Evolutionary conservation across 2,888 invertebrate species (phyloP).

Genomic region (Drosophila prolongata): DNA sequence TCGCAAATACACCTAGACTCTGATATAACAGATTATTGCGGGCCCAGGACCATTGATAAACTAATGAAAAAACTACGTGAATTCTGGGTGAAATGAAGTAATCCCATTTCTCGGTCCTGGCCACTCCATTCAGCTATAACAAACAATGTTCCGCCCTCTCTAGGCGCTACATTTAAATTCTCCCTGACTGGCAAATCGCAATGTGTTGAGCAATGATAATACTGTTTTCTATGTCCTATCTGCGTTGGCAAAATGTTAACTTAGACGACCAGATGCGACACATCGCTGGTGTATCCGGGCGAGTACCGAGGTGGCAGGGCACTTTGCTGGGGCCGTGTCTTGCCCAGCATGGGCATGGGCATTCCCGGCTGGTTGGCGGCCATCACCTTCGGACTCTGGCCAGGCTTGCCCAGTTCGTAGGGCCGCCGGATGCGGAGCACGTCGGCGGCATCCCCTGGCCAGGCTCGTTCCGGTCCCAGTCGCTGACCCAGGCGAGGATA

Average conservation of each 20-base stretch:
- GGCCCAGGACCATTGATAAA: slow-evolving; percentile 13
- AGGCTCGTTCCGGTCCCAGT: slow-evolving; percentile 87
- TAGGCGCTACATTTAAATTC: slow-evolving; percentile 3
- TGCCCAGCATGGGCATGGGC: slow-evolving; percentile 66
- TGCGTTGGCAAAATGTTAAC: slow-evolving; percentile 59
- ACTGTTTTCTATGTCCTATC: slow-evolving; percentile 9
- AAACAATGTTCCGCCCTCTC: slow-evolving; percentile 13
- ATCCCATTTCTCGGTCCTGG: slow-evolving; percentile 12
- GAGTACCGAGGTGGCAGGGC: slow-evolving; percentile 88
- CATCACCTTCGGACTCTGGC: slow-evolving; percentile 60
- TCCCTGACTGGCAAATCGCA: slow-evolving; percentile 10
- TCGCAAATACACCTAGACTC: slow-evolving; percentile 34
- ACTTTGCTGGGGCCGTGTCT: slow-evolving; percentile 83
- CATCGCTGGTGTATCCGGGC: slow-evolving; percentile 91
- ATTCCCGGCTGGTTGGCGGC: slow-evolving; percentile 51
- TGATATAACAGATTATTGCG: slow-evolving; percentile 44
- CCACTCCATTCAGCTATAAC: slow-evolving; percentile 22
- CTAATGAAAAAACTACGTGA: slow-evolving; percentile 1
- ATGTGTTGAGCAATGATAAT: slow-evolving; percentile 32
- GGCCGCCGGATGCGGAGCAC: slow-evolving; percentile 87
- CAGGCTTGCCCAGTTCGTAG: slow-evolving; percentile 83
- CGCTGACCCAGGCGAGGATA: slow-evolving; percentile 84
- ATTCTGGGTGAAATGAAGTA: neutral
- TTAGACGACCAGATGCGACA: slow-evolving; percentile 92
- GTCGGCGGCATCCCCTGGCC: slow-evolving; percentile 88